Evolutionary conservation across 2,113 vertebrate species (phyloP).

Genomic region (Athene noctua): DNA sequence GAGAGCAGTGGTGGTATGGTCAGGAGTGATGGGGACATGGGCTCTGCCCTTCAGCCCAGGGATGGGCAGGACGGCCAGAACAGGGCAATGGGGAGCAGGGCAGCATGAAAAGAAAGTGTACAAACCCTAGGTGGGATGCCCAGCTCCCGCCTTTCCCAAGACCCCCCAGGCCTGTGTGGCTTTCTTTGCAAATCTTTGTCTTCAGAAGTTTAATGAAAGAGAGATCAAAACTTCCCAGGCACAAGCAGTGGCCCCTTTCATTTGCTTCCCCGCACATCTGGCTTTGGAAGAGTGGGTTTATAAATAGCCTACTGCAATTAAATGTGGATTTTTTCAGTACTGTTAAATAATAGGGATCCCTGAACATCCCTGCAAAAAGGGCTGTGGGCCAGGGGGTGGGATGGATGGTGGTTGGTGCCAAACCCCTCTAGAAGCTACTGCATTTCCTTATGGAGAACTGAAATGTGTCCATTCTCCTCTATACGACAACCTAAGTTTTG

Average conservation of each 20-base stretch:
- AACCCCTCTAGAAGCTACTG: background rate
- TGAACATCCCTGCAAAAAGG: background rate
- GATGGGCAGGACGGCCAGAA: background rate
- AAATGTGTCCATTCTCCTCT: background rate
- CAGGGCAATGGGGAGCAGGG: fast-evolving
- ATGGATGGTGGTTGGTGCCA: background rate
- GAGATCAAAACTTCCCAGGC: background rate
- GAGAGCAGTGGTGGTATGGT: background rate
- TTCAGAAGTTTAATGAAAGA: background rate
- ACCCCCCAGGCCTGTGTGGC: fast-evolving
- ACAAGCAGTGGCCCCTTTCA: background rate
- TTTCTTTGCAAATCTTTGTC: background rate
- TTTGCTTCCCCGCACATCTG: background rate
- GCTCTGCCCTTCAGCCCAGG: background rate
- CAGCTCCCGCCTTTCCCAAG: background rate
- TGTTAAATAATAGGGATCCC: background rate
- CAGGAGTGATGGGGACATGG: background rate
- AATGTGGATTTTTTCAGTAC: background rate
- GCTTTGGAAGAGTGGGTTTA: background rate
- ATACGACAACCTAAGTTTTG: background rate
- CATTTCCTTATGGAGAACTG: background rate
- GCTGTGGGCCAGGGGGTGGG: background rate
- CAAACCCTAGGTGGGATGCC: background rate
- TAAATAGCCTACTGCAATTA: background rate
- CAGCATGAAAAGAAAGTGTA: background rate